Conservation (phyloP, 1,140 invertebrate species). For the Pseudachorutes palmiensis region DNA sequence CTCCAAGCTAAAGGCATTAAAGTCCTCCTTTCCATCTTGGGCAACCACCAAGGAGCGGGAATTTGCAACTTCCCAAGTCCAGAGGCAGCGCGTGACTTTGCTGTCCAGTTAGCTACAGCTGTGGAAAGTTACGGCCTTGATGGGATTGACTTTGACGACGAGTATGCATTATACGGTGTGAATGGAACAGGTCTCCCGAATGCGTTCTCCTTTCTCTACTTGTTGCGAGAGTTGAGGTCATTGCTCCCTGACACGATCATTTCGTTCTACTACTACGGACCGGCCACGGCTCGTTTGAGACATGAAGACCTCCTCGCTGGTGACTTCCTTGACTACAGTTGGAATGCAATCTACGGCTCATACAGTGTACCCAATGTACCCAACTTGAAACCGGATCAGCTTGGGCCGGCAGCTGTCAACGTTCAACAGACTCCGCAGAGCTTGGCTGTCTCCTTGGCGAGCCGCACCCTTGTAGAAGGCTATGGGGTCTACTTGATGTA, state of each 20-base stretch:
- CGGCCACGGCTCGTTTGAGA: neutral
- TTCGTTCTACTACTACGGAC: slow-evolving; percentile 22
- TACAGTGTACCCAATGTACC: slow-evolving; percentile 14
- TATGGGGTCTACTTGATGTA: slow-evolving; percentile 21
- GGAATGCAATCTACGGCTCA: slow-evolving; percentile 17
- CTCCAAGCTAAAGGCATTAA: slow-evolving; percentile 18
- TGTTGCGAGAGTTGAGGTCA: slow-evolving; percentile 14
- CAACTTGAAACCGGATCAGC: neutral
- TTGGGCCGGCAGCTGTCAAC: slow-evolving; percentile 11
- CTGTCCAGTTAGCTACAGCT: neutral
- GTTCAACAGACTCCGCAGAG: neutral
- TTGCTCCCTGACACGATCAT: slow-evolving; percentile 21
- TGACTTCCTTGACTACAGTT: slow-evolving; percentile 20
- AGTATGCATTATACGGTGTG: slow-evolving; percentile 18
- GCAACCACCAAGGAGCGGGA: slow-evolving; percentile 22
- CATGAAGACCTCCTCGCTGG: slow-evolving; percentile 10
- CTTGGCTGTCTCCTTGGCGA: neutral
- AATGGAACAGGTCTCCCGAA: slow-evolving; percentile 19
- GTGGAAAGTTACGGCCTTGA: slow-evolving; percentile 13
- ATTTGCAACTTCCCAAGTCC: slow-evolving; percentile 13
- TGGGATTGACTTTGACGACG: slow-evolving; percentile 25
- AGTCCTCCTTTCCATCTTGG: slow-evolving; percentile 20
- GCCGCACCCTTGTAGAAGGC: slow-evolving; percentile 11
- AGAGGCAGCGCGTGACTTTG: slow-evolving; percentile 12
- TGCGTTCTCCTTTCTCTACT: slow-evolving; percentile 11